Percentiles rank a stretch among this genome's conserved stretches.
Evolutionary conservation across 2,113 vertebrate species (phyloP).

Genomic region (Toxotes chatareus): DNA sequence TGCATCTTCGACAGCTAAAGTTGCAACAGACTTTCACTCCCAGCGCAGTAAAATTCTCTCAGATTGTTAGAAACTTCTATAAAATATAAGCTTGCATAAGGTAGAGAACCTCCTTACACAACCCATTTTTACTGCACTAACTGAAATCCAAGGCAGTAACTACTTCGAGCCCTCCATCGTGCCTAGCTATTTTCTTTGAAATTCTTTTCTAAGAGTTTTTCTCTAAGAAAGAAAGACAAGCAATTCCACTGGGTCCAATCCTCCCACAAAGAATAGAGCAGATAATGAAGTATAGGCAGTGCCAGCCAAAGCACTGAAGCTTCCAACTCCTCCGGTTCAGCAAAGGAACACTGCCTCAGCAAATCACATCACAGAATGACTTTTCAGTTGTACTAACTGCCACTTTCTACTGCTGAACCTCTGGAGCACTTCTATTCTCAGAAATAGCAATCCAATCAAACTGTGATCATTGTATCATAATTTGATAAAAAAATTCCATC

Average conservation of each 20-base stretch:
- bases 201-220: constrained; percentile 68
- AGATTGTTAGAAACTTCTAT: constrained; percentile 64
- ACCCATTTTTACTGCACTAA: constrained; percentile 56
- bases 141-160: constrained; percentile 62
- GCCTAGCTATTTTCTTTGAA: constrained; percentile 67
- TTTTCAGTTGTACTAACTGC: constrained; percentile 67
- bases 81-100: constrained; percentile 70
- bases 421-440: constrained; percentile 66
- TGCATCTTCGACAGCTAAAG: constrained; percentile 62
- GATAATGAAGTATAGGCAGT: constrained; percentile 78
- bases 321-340: constrained; percentile 71
- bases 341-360: constrained; percentile 76
- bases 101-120: constrained; percentile 54
- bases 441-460: constrained; percentile 70
- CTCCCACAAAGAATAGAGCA: constrained; percentile 77
- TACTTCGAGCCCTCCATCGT: constrained; percentile 63
- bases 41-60: constrained; percentile 55
- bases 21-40: constrained; percentile 67
- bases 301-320: constrained; percentile 70
- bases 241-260: constrained; percentile 79
- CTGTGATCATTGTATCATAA: constrained; percentile 60
- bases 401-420: constrained; percentile 67
- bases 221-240: constrained; percentile 73
- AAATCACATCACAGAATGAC: constrained; percentile 79
- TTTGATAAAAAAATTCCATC: constrained; percentile 78